Evolutionary conservation across 2,888 invertebrate species (phyloP).

Genomic region (Polyploca ridens): DNA sequence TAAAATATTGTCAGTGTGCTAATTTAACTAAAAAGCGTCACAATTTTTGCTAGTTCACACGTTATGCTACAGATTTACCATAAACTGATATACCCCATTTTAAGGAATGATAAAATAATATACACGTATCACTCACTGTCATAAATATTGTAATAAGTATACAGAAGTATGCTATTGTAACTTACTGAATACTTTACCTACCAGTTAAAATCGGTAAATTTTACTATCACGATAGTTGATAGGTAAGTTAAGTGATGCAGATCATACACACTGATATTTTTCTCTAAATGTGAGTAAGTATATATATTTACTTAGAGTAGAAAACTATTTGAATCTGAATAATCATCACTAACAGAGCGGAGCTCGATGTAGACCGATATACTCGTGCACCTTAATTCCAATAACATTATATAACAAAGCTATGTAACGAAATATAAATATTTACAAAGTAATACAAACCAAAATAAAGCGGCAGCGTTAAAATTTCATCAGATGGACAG

Average conservation of each 20-base stretch:
- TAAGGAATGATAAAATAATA: neutral
- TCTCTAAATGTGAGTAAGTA: neutral
- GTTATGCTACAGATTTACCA: neutral
- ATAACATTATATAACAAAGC: neutral
- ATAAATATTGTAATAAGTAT: neutral
- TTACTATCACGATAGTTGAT: neutral
- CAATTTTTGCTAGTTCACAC: neutral
- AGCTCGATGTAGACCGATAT: neutral
- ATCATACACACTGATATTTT: neutral
- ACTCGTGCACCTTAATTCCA: neutral
- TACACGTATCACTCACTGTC: neutral
- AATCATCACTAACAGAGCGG: neutral
- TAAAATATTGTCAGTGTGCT: neutral
- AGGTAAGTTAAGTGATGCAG: neutral
- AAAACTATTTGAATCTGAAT: conserved; percentile 1
- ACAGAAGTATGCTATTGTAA: neutral
- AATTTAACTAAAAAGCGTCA: neutral
- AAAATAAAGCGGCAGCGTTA: neutral
- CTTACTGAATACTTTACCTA: neutral
- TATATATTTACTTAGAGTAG: neutral
- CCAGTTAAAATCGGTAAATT: neutral
- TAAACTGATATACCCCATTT: neutral
- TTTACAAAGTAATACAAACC: conserved; percentile 5
- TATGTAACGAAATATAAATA: conserved; percentile 3
- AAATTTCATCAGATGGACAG: neutral